Base-by-base conservation (phyloP, 2,888 invertebrate genomes). In the Sisyra nigra region DNA sequence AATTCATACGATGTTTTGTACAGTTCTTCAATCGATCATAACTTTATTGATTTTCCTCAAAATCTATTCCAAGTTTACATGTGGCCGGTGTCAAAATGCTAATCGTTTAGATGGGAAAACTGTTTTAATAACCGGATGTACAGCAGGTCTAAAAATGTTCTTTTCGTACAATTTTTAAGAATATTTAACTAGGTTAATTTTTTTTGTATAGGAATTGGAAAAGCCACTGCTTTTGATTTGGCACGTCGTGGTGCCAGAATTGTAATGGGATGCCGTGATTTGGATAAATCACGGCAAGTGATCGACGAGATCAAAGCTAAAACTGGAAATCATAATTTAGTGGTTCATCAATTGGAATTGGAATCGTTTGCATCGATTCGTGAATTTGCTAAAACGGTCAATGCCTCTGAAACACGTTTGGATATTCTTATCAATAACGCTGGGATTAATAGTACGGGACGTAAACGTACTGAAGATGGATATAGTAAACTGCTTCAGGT, bases 231-330 rank as follows among this genome's bases (percentile, higher is more conserved):
- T 0, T 66, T 66, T 49, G 76, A 80, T 49, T 55, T 83, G 47
- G 82, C 81, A 0, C 73, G 72, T 47, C 67, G 80, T 50, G 82
- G 82, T 5, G 86, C 84, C 0, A 71, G 72, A 44, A 69, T 88
- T 33, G 80, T 88, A 47, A 76, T 89, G 78, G 87, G 84, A 0
- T 88, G 87, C 57, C 67, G 87, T 48, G 80, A 82, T 55, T 52
- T 80, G 52, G 76, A 79, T 41, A 67, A 68, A 2, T 85, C 84
- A 10, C 74, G 75, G 54, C 68, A 72, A 54, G 69, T 74, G 2
- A 75, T 65, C 80, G 81, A 73, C 45, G 73, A 80, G 57, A 74
- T 84, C 47, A 60, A 71, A 43, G 71, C 74, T 47, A 64, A 68
- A 37, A 74, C 77, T 0, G 74, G 74, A 46, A 81, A 81, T 57